Evolutionary conservation across 92 coral and sea anemone species (phyloP), one percentile per base, ranked within the genome.

Genomic region (Heteractis magnifica): DNA sequence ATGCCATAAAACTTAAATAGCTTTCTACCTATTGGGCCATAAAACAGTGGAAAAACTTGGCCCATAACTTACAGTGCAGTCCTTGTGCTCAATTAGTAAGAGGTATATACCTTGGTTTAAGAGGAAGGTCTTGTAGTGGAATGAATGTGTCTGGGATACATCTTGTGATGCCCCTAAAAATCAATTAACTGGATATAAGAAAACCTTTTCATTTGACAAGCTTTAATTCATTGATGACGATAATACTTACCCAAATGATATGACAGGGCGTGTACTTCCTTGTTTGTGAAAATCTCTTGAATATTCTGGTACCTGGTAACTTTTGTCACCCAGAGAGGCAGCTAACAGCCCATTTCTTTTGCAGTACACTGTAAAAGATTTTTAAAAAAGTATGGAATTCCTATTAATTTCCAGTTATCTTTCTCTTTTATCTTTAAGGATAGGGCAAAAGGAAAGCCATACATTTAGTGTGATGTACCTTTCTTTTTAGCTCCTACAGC

Each of bases 91-190:
- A 55, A 62, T 34, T 34, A 26, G 26, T 34, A 34, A 34, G 44
- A 34, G 44, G 2, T 34, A 34, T 34, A 77, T 81, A 94, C 99
- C 93, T 90, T 49, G 98, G 98, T 74, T 82, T 79, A 0, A 92
- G 74, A 21, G 98, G 99, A 62, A 96, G 85, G 60, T 96, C 95
- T 85, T 92, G 94, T 60, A 96, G 89, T 26, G 99, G 99, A 60
- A 94, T 93, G 78, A 96, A 96, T 56, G 99, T 96, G 79, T 96
- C 98, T 52, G 99, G 94, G 52, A 96, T 80, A 56, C 82, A 87
- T 60, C 88, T 86, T 58, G 90, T 52, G 3, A 89, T 76, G 49
- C 96, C 98, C 48, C 95, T 92, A 55, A 13, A 82, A 85, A 50
- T 79, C 44, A 5, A 78, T 51, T 64, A 41, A 18, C 50, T 19